phyloP scores from a whole-genome alignment of 2,888 invertebrate genomes.

The Clunio marinus region DNA sequence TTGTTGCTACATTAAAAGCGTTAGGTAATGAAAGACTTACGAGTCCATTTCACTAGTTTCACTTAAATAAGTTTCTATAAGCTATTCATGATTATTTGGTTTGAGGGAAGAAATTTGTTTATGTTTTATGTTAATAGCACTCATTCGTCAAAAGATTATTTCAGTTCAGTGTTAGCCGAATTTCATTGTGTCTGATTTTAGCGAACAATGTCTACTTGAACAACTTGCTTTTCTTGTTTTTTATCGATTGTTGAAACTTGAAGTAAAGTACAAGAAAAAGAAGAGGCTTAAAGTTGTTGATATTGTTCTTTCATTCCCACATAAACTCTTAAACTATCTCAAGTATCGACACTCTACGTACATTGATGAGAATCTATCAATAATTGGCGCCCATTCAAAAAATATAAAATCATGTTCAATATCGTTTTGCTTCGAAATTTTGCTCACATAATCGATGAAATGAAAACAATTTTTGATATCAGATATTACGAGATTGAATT shows the following conservation, averaged over 20 bases:
- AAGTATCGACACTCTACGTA: too few species aligned
- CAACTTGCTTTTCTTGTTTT: too few species aligned
- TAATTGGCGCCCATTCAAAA: constrained; percentile 15
- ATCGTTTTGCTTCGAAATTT: background rate
- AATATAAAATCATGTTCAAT: too few species aligned
- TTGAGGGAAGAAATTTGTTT: background rate
- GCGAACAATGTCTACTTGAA: too few species aligned
- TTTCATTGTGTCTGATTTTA: too few species aligned
- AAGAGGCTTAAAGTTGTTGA: too few species aligned
- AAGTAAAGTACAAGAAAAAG: too few species aligned
- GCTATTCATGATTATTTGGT: background rate
- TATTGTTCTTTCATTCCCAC: too few species aligned
- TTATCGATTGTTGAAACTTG: too few species aligned
- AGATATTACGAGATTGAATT: background rate
- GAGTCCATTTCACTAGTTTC: constrained; percentile 12
- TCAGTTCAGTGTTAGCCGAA: too few species aligned
- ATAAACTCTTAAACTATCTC: too few species aligned
- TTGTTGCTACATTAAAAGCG: constrained; percentile 19
- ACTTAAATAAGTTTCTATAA: constrained; percentile 10
- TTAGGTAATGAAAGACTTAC: constrained; percentile 8
- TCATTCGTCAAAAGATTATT: constrained; percentile 39
- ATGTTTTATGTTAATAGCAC: constrained; percentile 37
- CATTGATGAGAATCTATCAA: too few species aligned
- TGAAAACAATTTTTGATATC: constrained; percentile 1
- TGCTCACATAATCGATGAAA: background rate